Evolutionary conservation across 2,888 invertebrate species (phyloP).

Genomic region (Dascillus cervinus): DNA sequence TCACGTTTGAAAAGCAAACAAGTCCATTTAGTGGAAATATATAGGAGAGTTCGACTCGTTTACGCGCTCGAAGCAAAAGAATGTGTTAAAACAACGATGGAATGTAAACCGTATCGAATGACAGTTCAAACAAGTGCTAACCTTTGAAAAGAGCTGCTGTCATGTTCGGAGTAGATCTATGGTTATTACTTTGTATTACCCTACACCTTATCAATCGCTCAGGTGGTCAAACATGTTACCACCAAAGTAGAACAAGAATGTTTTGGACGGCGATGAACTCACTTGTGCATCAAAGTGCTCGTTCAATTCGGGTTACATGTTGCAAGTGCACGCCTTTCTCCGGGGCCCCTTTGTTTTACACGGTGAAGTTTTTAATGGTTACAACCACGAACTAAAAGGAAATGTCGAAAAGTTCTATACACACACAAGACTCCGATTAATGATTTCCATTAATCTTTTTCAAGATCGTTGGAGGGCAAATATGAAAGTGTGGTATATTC

Average conservation of each 20-base stretch:
- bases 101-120: slow-evolving; percentile 13
- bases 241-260: slow-evolving; percentile 11
- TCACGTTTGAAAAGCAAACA: slow-evolving; percentile 19
- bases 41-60: slow-evolving; percentile 8
- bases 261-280: slow-evolving; percentile 10
- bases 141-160: slow-evolving; percentile 7
- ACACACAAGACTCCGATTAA: too few relatives aligned
- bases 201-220: slow-evolving; percentile 10
- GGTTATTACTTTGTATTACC: slow-evolving; percentile 11
- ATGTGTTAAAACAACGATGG: slow-evolving; percentile 11
- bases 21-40: slow-evolving; percentile 14
- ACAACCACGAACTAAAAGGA: too few relatives aligned
- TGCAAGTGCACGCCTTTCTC: too few relatives aligned
- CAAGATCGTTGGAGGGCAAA: too few relatives aligned
- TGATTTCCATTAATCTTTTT: too few relatives aligned
- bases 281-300: too few relatives aligned
- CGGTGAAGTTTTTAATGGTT: too few relatives aligned
- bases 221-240: slow-evolving; percentile 12
- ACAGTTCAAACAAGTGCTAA: slow-evolving; percentile 10
- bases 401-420: too few relatives aligned
- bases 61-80: slow-evolving; percentile 8
- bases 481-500: too few relatives aligned
- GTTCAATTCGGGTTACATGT: too few relatives aligned
- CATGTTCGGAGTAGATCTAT: slow-evolving; percentile 7
- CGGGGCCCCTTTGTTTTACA: too few relatives aligned